Conservation (phyloP, 2,113 vertebrate genomes). For the Pitta sordida region DNA sequence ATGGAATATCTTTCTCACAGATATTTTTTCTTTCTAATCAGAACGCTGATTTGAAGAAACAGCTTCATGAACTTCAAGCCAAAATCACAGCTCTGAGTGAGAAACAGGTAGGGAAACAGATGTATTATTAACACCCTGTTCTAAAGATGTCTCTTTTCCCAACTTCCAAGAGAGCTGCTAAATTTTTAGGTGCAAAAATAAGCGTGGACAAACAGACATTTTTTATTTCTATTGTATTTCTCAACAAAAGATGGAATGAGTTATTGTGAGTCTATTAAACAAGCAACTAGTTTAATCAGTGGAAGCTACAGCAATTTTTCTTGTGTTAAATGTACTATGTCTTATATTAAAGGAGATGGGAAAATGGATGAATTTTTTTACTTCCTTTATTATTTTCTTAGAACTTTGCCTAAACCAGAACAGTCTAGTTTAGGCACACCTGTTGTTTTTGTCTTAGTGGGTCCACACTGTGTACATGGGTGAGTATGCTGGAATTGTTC, state of each 20-base stretch:
- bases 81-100: conserved; percentile 99
- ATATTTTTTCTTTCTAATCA: conserved; percentile 80
- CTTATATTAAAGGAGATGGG: background rate
- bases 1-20: conserved; percentile 78
- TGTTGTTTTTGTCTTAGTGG: background rate
- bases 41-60: conserved; percentile 99
- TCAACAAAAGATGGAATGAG: background rate
- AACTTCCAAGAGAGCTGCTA: conserved; percentile 62
- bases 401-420: background rate
- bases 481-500: background rate
- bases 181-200: conserved; percentile 68
- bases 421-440: background rate
- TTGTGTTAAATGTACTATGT: background rate
- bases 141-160: conserved; percentile 63
- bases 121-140: conserved; percentile 69
- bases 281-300: conserved; percentile 42
- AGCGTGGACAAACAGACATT: conserved; percentile 56
- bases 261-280: conserved; percentile 41
- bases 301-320: background rate
- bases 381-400: background rate
- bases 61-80: conserved; percentile 98
- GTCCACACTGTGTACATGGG: background rate
- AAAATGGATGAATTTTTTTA: background rate
- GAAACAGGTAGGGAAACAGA: conserved; percentile 87
- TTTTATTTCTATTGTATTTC: conserved; percentile 54